A percentile compares a stretch with the other conserved stretches of the same genome.
Evolutionary conservation across 2,888 invertebrate genomes (phyloP).

Genomic region (Clitarchus hookeri): DNA sequence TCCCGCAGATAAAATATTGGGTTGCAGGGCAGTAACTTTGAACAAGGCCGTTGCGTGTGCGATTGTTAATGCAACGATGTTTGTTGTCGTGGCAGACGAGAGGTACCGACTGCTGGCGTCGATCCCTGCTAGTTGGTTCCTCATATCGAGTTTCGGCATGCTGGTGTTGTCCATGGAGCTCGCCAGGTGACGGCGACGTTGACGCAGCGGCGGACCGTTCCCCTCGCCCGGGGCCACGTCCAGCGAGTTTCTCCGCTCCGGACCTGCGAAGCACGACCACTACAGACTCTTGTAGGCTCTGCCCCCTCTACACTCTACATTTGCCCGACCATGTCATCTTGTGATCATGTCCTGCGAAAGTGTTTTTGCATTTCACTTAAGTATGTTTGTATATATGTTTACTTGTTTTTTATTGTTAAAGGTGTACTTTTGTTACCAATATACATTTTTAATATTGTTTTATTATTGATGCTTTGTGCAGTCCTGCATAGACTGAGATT

Average conservation of each 20-base stretch:
- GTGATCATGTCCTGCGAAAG: too few relatives aligned
- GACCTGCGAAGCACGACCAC: too few relatives aligned
- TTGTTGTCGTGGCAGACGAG: conserved; percentile 65
- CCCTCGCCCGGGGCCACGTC: neutral
- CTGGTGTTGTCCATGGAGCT: conserved; percentile 46
- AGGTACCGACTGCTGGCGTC: conserved; percentile 77
- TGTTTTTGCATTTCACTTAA: too few relatives aligned
- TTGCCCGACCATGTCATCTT: too few relatives aligned
- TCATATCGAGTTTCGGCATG: conserved; percentile 69
- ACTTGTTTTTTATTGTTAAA: too few relatives aligned
- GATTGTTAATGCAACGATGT: neutral
- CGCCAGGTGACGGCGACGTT: conserved; percentile 33
- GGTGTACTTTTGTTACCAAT: neutral
- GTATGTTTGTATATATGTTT: too few relatives aligned
- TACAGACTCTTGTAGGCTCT: too few relatives aligned
- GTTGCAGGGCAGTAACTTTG: too few relatives aligned
- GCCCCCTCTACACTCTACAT: too few relatives aligned
- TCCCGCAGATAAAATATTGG: too few relatives aligned
- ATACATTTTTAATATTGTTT: neutral
- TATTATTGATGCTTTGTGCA: neutral
- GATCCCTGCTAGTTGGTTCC: conserved; percentile 75
- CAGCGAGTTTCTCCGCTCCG: too few relatives aligned
- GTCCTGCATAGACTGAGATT: neutral
- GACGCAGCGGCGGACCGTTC: neutral
- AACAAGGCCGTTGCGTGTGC: too few relatives aligned